Conservation (phyloP, 1,140 invertebrate genomes). For the Ctenoplectra terminalis region DNA sequence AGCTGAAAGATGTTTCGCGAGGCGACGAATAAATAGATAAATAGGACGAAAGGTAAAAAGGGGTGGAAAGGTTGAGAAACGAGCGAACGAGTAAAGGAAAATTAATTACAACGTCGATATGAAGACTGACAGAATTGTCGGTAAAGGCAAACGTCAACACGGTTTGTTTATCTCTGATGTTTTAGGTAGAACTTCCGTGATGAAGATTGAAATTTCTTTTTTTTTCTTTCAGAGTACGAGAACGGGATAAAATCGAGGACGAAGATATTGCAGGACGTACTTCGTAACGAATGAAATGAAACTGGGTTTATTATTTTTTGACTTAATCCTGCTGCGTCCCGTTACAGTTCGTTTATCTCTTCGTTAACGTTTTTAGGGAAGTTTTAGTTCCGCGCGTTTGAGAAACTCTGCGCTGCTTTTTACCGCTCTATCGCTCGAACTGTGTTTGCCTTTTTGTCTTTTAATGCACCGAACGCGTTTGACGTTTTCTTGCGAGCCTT, state of each 20-base stretch:
- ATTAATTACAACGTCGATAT: conserved; percentile 30
- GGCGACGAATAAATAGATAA: conserved; percentile 18
- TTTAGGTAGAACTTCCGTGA: neutral
- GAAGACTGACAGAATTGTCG: neutral
- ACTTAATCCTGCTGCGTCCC: too few relatives aligned
- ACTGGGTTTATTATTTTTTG: neutral
- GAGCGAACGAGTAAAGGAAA: conserved; percentile 16
- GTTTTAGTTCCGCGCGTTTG: neutral
- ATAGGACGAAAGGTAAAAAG: neutral
- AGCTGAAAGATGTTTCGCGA: neutral
- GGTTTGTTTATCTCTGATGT: conserved; percentile 11
- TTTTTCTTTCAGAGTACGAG: neutral
- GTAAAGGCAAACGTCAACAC: neutral
- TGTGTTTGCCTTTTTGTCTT: neutral
- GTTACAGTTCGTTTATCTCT: neutral
- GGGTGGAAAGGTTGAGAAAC: neutral
- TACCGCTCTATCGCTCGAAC: too few relatives aligned
- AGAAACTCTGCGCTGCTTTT: neutral
- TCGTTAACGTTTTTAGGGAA: neutral
- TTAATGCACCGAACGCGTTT: neutral
- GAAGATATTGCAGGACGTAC: neutral
- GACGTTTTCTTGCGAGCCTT: neutral
- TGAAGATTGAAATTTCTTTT: neutral
- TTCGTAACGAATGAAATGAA: neutral
- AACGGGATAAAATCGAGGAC: too few relatives aligned